phyloP scores from a whole-genome alignment of 2,113 vertebrate species.

The Callospermophilus lateralis region DNA sequence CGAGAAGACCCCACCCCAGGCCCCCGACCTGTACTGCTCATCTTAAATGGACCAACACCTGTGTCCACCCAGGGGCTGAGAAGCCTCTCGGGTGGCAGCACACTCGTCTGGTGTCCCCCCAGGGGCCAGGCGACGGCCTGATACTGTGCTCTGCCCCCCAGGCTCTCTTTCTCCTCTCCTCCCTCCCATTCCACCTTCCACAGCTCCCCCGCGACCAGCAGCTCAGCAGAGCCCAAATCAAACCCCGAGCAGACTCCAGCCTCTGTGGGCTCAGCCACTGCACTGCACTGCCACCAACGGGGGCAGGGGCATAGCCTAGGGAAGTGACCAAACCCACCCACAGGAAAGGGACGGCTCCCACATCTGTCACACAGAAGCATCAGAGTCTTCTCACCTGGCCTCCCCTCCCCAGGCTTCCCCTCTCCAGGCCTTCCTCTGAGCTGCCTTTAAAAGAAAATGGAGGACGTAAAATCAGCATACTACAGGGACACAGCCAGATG shows the following conservation, averaged over 20 bases:
- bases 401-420: background rate
- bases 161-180: background rate
- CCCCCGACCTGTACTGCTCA: accelerated
- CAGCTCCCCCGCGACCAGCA: background rate
- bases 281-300: accelerated
- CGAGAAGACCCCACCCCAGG: accelerated
- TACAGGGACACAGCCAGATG: too few species aligned
- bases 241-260: accelerated
- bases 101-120: accelerated
- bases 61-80: background rate
- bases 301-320: background rate
- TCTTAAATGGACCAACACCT: background rate
- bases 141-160: background rate
- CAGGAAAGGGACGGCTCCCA: background rate
- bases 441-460: background rate
- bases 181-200: background rate
- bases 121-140: background rate
- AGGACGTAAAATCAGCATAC: background rate
- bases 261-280: accelerated
- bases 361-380: accelerated
- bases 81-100: background rate
- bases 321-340: too few species aligned
- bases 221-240: background rate
- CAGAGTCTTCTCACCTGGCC: too few species aligned
- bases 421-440: background rate